Base-by-base conservation (phyloP, 2,888 invertebrate genomes). In the Papilio demoleus region DNA sequence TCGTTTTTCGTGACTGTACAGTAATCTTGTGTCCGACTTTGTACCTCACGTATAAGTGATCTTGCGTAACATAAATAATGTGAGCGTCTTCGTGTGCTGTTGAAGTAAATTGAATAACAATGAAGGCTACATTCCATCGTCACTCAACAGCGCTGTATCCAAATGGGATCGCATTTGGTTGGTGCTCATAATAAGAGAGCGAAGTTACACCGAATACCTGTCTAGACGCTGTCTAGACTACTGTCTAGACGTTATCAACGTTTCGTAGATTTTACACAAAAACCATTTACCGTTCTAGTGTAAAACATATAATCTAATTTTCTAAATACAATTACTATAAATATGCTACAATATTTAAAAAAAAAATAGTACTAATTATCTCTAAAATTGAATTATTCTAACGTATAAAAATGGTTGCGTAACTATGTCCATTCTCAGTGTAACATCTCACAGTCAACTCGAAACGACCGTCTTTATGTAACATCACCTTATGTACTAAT, bases 161-260 rank as follows among this genome's bases (percentile, higher is more conserved):
- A 70, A 65, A 53, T 73, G 75, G 75, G 75, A 81, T 78, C 79
- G 79, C 77, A 84, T 86, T 88, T 82, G 81, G 84, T 83, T 75
- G 78, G 77, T 83, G 79, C 85, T 86, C 84, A 85, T 88, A 80
- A 79, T 83, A 84, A 78, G 79, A 85, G 84, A 86, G 79, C 83
- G 82, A 78, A 83, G 83, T 85, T 84, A 83, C 78, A 86, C 86
- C 84, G 82, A 88, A 90, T 90, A 92, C 89, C 88, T 88, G 92
- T 92, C 92, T 92, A 92, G 92, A 92, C 92, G 69, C 24, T 63
- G 92, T 92, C 92, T 91, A 91, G 92, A 90, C 91, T 76, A 65
- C 74, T 78, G 91, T 90, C 92, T 90, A 92, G 91, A 91, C 92
- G 80, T 80, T 81, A 86, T 87, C 83, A 83, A 84, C 81, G 76